Conservation (phyloP, 2,888 invertebrate genomes). For the Cordylochernes scorpioides region DNA sequence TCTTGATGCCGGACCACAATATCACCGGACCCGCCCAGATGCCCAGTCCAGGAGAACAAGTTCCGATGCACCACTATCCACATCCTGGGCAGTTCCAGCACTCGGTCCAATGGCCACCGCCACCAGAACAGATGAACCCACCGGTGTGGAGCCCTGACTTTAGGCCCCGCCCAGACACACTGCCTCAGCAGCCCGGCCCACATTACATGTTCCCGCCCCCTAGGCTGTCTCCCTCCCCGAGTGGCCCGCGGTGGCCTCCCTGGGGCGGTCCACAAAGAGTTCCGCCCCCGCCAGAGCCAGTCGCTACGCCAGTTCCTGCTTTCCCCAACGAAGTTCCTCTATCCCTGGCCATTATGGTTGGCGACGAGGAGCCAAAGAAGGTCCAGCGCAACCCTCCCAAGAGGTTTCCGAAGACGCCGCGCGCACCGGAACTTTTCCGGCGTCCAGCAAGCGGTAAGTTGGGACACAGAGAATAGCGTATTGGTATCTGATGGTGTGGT, state of each 20-base stretch:
- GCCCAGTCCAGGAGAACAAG: no score
- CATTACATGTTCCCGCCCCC: background rate
- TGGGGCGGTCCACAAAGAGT: conserved; percentile 4
- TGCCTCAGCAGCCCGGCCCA: background rate
- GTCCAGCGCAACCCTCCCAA: conserved; percentile 4
- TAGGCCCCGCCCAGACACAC: conserved; percentile 4
- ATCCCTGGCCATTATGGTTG: conserved; percentile 16
- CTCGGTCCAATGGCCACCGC: no score
- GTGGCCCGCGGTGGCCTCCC: conserved; percentile 2
- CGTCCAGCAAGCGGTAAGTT: no score
- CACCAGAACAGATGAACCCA: no score
- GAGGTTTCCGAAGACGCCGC: conserved; percentile 2
- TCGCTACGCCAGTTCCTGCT: conserved; percentile 9
- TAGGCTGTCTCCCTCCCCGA: conserved; percentile 1
- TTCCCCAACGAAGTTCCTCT: conserved; percentile 16
- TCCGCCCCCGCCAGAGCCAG: conserved; percentile 6
- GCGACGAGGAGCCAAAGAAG: conserved; percentile 11
- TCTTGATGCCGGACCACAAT: no score
- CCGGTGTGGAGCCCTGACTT: no score
- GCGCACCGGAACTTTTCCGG: no score
- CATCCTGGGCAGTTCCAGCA: no score
- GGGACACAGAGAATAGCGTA: no score
- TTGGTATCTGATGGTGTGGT: conserved; percentile 5
- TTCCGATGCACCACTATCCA: no score
- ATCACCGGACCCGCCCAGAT: no score